A percentile compares a stretch with the other conserved stretches of the same genome.
Evolutionary conservation across 2,797 vertebrate species (phyloP).

Genomic region (Phyllotis vaccarum): DNA sequence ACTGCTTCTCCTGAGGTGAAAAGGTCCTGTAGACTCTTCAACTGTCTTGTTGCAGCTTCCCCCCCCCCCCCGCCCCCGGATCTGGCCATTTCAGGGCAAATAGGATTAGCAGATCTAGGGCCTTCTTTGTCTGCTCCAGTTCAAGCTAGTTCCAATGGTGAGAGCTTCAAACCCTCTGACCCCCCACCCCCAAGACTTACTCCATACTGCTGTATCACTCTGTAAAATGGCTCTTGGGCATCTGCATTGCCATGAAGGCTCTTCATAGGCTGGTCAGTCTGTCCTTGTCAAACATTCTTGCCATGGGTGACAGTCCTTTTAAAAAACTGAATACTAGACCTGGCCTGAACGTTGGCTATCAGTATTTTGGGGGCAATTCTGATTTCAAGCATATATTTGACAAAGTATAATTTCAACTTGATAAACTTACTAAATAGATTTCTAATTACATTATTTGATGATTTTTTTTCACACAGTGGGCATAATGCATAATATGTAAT

Average conservation of each 20-base stretch:
- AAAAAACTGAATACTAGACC: background rate
- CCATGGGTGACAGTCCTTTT: background rate
- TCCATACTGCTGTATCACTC: background rate
- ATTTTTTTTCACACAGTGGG: background rate
- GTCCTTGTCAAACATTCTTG: too few relatives aligned
- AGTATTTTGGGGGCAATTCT: slow-evolving; percentile 22
- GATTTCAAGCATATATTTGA: slow-evolving; percentile 23
- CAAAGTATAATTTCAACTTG: slow-evolving; percentile 44
- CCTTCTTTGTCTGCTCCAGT: background rate
- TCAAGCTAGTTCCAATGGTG: background rate
- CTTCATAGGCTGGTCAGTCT: background rate
- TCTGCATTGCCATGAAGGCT: rapidly evolving
- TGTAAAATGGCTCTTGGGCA: background rate
- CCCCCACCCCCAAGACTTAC: rapidly evolving
- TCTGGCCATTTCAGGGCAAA: background rate
- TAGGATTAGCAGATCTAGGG: background rate
- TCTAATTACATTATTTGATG: slow-evolving; percentile 31
- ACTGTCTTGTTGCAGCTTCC: background rate
- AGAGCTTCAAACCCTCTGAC: background rate
- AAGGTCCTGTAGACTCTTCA: background rate
- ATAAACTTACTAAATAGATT: background rate
- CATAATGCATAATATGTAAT: background rate
- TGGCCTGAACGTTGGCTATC: background rate
- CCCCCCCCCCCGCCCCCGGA: rapidly evolving
- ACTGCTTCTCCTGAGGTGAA: background rate